Base-by-base conservation (phyloP, 2,113 vertebrate species). In the Pimephales promelas region DNA sequence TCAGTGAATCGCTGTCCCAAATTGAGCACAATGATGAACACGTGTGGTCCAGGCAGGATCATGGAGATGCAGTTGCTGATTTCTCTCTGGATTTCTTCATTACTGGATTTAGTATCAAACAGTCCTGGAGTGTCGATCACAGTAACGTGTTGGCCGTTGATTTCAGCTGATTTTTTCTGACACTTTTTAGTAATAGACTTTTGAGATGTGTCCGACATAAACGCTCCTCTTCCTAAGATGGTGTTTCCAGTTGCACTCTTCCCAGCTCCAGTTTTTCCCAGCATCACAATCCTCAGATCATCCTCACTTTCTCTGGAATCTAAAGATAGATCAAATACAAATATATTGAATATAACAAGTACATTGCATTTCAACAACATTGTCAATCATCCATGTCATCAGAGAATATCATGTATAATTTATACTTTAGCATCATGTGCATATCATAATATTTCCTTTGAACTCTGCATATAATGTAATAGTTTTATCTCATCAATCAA, bases 111-210 rank as follows among this genome's bases (percentile, higher is more conserved):
- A 28, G 43, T 73, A 10, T 73, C 24, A 49, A 73, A 73, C 43
- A 73, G 7, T 73, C 71, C 71, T 73, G 71, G 71, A 73, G 43
- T 73, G 71, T 73, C 71, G 6, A 73, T 73, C 13, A 73, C 71
- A 49, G 71, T 73, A 4, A 73, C 4, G 14, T 49, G 43, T 26
- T 24, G 1, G 24, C 0, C 6, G 0, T 5, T 10, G 14, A 73
- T 49, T 73, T 73, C 24, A 73, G 3, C 0, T 5, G 0, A 20
- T 2, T 10, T 11, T 18, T 0, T 73, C 6, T 16, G 13, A 45
- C 71, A 49, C 43, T 4, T 7, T 47, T 28, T 49, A 7, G 34
- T 36, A 36, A 36, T 0, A 0, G 34, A 36, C 0, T 36, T 0
- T 0, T 36, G 34, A 36, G 34, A 5, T 5, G 34, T 6, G 5